phyloP scores from a whole-genome alignment of 2,797 vertebrate genomes.

The Danio jaintianensis region DNA sequence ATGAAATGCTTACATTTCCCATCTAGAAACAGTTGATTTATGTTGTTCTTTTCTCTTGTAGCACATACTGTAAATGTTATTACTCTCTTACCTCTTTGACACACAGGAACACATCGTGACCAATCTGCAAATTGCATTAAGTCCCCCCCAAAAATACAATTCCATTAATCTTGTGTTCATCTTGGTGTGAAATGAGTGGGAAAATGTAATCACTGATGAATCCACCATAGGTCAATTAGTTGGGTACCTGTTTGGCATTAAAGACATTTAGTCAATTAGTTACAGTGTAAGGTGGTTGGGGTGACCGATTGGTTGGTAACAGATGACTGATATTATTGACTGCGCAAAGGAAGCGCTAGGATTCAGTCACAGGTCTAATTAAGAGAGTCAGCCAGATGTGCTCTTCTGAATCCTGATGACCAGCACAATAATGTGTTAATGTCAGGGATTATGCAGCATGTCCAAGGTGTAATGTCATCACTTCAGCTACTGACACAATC shows the following conservation, averaged over 20 bases:
- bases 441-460: not conserved
- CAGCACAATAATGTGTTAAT: not conserved
- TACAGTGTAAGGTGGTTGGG: constrained; percentile 43
- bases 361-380: constrained; percentile 57
- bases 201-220: constrained; percentile 59
- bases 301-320: constrained; percentile 51
- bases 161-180: constrained; percentile 55
- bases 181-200: constrained; percentile 57
- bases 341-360: constrained; percentile 44
- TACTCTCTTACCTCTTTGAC: not conserved
- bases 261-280: constrained; percentile 31
- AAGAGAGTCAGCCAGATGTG: constrained; percentile 48
- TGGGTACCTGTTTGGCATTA: constrained; percentile 40
- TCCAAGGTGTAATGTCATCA: not conserved
- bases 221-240: constrained; percentile 57
- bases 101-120: not conserved
- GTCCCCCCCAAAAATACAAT: constrained; percentile 43
- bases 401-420: constrained; percentile 49
- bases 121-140: constrained; percentile 45
- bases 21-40: not conserved
- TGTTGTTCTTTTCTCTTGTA: not conserved
- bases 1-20: not conserved
- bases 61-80: not conserved
- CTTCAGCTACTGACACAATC: not conserved
- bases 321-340: constrained; percentile 54